phyloP scores from a whole-genome alignment of 2,888 invertebrate genomes.

The Chalcis sispes region DNA sequence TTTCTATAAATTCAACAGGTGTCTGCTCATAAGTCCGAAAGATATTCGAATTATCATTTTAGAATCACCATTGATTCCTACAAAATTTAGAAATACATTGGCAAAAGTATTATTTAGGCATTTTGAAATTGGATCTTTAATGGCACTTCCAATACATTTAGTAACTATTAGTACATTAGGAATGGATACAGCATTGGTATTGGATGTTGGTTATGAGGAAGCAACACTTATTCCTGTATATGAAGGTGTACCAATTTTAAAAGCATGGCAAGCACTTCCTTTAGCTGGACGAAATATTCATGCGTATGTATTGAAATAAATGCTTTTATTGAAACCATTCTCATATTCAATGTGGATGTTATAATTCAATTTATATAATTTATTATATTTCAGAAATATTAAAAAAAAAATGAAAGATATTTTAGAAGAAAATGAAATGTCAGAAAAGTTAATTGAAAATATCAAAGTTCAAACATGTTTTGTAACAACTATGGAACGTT shows the following conservation, averaged over 20 bases:
- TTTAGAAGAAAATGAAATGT: slow-evolving; percentile 65
- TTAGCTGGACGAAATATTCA: slow-evolving; percentile 86
- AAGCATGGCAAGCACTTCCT: slow-evolving; percentile 89
- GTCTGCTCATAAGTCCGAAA: slow-evolving; percentile 93
- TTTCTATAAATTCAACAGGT: slow-evolving; percentile 77
- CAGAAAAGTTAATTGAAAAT: slow-evolving; percentile 78
- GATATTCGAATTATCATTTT: slow-evolving; percentile 94
- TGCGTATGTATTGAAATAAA: slow-evolving; percentile 76
- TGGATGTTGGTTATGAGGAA: slow-evolving; percentile 93
- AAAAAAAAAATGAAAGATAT: slow-evolving; percentile 62
- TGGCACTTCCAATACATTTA: slow-evolving; percentile 91
- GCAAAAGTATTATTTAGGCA: slow-evolving; percentile 95
- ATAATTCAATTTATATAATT: neutral
- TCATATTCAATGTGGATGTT: neutral
- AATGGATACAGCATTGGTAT: slow-evolving; percentile 87
- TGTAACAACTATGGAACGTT: slow-evolving; percentile 86
- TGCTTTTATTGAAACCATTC: neutral
- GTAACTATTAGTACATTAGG: slow-evolving; percentile 90
- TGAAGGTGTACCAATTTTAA: slow-evolving; percentile 90
- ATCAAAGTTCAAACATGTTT: slow-evolving; percentile 90
- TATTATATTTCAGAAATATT: slow-evolving; percentile 63
- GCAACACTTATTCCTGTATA: slow-evolving; percentile 89
- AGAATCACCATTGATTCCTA: slow-evolving; percentile 91
- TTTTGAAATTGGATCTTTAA: slow-evolving; percentile 87
- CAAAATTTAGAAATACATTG: slow-evolving; percentile 89